These are phyloP conservation scores for Lasius fuliginosus DNA, from an alignment of 2,888 invertebrate species.

Conservation along the genomic window DNA sequence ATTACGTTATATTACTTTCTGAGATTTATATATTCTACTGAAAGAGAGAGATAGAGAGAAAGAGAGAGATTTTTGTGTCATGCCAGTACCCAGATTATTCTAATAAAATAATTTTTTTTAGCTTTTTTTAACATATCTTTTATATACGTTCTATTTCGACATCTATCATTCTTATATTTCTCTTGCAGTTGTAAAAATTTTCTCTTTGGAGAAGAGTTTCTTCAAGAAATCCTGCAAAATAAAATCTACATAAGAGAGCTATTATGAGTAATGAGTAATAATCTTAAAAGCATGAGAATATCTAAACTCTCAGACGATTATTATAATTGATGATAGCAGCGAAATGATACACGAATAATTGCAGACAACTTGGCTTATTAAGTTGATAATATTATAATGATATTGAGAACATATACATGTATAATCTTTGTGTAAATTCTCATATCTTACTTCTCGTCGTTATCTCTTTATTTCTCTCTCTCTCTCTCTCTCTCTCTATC, in stretches of 20 bases:
- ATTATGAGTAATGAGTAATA: not conserved
- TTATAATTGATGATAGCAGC: not conserved
- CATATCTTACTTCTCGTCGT: not conserved
- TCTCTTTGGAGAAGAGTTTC: not conserved
- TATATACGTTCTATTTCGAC: constrained; percentile 5
- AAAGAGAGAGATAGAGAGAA: not conserved
- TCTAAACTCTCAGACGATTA: not conserved
- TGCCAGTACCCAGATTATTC: not conserved
- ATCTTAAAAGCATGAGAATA: constrained; percentile 8
- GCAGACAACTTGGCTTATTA: not conserved
- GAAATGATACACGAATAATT: not conserved
- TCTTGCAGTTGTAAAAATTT: not conserved
- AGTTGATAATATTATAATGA: not conserved
- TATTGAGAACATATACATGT: not conserved
- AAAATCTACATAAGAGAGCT: constrained; percentile 3
- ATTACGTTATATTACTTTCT: constrained; percentile 55
- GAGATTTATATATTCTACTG: constrained; percentile 42
- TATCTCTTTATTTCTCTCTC: not conserved
- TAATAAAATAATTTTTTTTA: constrained; percentile 33
- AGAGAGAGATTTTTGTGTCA: constrained; percentile 20
- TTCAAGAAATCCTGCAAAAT: constrained; percentile 5
- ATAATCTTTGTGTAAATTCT: not conserved
- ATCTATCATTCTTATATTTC: not conserved
- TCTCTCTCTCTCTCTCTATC: not conserved
- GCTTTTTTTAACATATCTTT: not conserved